Evolutionary conservation across 2,113 vertebrate genomes (phyloP), one percentile per base, ranked within the genome.

Genomic region (Dipodomys merriami): DNA sequence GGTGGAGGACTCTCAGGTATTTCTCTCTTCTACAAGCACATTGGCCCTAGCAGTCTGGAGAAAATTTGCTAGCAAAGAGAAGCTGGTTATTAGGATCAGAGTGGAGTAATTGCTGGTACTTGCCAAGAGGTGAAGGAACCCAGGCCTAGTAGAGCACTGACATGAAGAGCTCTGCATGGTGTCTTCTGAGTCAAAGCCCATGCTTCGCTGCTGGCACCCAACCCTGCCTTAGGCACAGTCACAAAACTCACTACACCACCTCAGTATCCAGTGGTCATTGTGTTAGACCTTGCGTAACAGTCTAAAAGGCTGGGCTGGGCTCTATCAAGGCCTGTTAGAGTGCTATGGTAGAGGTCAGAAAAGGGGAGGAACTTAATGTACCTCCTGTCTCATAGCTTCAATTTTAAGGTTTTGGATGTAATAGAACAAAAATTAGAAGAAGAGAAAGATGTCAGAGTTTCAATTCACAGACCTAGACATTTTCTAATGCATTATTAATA

Each of bases 371-470:
- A 6, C 2, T 27, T 7, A 12, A 30, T 39, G 35, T n/a, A 46
- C 64, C 29, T 2, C 19, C 64, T 13, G 44, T 9, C 79, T 20
- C 33, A 22, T 7, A 9, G 64, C 16, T 71, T 82, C 13, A 23
- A 3, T 39, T 81, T 92, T 72, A 83, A 62, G 77, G 16, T 83
- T 89, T 29, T 53, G 57, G 39, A 57, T 27, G 19, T 29, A 69
- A 44, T 20, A 89, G 60, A 87, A 57, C 65, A n/a, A 85, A 73
- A 91, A 67, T 81, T 57, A 81, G 20, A 53, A 82, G 29, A 83
- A 71, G 33, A n/a, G 53, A 72, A 88, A 89, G 67, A 78, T 57
- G 33, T 22, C 86, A 79, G 69, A 57, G 11, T 30, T 94, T 78
- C 69, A 86, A 11, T 62, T 89, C 30, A 11, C 57, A 88, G 73